Evolutionary conservation across 2,113 vertebrate genomes (phyloP).

Genomic region (Lichenostomus cassidix): DNA sequence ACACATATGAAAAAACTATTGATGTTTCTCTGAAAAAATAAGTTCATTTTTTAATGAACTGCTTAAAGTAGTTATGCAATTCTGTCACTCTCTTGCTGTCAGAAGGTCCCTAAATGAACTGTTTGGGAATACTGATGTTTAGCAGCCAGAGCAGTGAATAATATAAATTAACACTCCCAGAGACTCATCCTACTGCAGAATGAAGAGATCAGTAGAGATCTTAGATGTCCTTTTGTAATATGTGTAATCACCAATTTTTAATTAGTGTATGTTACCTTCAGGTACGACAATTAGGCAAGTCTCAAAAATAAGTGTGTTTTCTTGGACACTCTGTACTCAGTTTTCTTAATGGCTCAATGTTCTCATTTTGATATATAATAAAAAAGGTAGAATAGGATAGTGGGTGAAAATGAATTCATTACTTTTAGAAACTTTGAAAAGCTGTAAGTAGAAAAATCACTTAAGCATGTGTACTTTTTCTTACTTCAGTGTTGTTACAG

Average conservation of each 20-base stretch:
- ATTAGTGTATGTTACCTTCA: neutral
- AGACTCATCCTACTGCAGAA: neutral
- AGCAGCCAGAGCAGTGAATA: neutral
- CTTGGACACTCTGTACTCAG: neutral
- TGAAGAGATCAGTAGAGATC: neutral
- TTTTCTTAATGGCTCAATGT: neutral
- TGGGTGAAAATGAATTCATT: neutral
- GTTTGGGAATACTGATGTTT: neutral
- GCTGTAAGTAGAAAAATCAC: neutral
- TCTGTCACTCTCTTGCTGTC: neutral
- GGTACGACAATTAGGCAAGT: neutral
- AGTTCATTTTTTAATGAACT: neutral
- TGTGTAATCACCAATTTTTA: neutral
- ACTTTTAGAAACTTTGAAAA: neutral
- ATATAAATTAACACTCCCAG: neutral
- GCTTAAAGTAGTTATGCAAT: neutral
- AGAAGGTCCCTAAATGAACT: neutral
- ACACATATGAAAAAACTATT: neutral
- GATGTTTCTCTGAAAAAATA: neutral
- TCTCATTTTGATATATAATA: neutral
- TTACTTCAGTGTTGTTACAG: neutral
- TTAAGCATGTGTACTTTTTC: neutral
- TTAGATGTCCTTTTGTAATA: neutral
- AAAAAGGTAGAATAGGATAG: neutral
- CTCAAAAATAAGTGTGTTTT: neutral